A percentile compares a stretch with the other conserved stretches of the same genome.
Evolutionary conservation across 2,113 vertebrate species (phyloP).

Genomic region (Bombycilla garrulus): DNA sequence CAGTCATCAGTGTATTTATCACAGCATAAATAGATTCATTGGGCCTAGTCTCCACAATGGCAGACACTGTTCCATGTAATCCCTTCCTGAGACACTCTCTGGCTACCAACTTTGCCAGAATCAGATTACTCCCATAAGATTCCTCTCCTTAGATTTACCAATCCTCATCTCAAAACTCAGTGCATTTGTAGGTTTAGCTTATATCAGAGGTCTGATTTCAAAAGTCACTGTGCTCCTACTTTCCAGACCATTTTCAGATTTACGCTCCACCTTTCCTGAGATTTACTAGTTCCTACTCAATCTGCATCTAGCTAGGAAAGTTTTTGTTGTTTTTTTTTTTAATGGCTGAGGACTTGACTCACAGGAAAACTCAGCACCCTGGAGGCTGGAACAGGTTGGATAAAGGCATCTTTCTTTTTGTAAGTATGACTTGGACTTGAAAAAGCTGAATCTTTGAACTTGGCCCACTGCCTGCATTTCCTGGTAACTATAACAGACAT

Average conservation of each 20-base stretch:
- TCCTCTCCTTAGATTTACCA: not conserved
- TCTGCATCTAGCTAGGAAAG: not conserved
- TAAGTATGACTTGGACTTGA: slow-evolving; percentile 6
- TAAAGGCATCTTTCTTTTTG: slow-evolving; percentile 21
- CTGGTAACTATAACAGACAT: slow-evolving; percentile 36
- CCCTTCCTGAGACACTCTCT: not conserved
- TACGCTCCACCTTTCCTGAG: not conserved
- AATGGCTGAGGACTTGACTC: not conserved
- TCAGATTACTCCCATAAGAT: not conserved
- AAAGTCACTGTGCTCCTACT: not conserved
- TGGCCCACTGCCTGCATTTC: not conserved
- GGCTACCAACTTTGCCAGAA: not conserved
- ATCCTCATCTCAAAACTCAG: not conserved
- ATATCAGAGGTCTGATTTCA: not conserved
- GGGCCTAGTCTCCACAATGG: not conserved
- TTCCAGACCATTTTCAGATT: not conserved
- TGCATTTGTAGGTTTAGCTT: not conserved
- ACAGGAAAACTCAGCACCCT: not conserved
- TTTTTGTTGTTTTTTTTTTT: not conserved
- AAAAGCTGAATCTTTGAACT: slow-evolving; percentile 35
- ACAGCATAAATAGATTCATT: not conserved
- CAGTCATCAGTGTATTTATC: not conserved
- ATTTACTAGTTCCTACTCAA: not conserved
- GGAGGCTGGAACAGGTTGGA: not conserved
- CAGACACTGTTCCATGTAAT: not conserved